Evolutionary conservation across 2,888 invertebrate genomes (phyloP).

Genomic region (Reticulitermes lucifugus): DNA sequence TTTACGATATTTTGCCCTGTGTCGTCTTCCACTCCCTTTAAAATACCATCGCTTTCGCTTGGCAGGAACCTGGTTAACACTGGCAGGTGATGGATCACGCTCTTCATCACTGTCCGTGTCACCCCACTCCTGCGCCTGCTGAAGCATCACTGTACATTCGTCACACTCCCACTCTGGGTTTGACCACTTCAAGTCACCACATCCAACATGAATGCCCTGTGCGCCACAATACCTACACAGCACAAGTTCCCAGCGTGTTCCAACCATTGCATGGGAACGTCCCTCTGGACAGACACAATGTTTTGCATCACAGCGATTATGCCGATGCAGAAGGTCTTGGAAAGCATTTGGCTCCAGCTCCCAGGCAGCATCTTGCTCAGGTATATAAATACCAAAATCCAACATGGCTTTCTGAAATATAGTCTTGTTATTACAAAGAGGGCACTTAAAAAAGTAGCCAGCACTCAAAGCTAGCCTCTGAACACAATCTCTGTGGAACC

Average conservation of each 20-base stretch:
- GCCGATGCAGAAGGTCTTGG: constrained; percentile 74
- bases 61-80: not conserved
- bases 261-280: constrained; percentile 62
- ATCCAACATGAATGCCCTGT: constrained; percentile 67
- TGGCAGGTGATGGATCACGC: not conserved
- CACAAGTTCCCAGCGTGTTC: constrained; percentile 67
- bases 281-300: constrained; percentile 73
- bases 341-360: constrained; percentile 82
- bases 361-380: constrained; percentile 88
- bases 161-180: constrained; percentile 64
- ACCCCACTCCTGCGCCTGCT: not conserved
- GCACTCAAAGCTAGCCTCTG: constrained; percentile 79
- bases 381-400: constrained; percentile 80
- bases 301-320: constrained; percentile 70
- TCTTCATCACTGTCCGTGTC: not conserved
- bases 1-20: too few relatives aligned
- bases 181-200: constrained; percentile 61
- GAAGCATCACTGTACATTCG: constrained; percentile 59
- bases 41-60: not conserved
- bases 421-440: constrained; percentile 80
- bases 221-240: constrained; percentile 70
- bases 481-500: constrained; percentile 81
- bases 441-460: constrained; percentile 88
- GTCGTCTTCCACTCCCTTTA: too few relatives aligned
- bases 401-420: constrained; percentile 73